A percentile compares a stretch with the other conserved stretches of the same genome.
These are phyloP conservation scores for Leptura quadrifasciata DNA, from an alignment of 2,888 invertebrate species.

Conservation along the genomic window DNA sequence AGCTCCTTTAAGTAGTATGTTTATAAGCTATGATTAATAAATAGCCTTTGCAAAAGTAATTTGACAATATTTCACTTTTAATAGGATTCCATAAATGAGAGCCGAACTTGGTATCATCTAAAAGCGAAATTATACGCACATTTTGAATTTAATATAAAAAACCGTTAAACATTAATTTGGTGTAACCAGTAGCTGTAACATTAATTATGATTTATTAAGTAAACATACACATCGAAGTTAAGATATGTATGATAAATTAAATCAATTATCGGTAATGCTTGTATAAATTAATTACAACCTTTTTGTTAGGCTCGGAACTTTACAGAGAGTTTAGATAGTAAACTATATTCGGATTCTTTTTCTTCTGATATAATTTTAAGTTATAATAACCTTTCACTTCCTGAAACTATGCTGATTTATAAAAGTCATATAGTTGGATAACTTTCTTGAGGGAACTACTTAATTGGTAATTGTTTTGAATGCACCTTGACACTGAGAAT, in stretches of 20 bases:
- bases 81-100: no score
- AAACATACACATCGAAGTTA: background rate
- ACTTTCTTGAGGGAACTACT: background rate
- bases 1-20: no score
- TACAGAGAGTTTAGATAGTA: background rate
- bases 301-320: background rate
- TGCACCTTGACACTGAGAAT: background rate
- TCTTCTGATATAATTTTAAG: background rate
- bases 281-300: background rate
- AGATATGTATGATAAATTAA: background rate
- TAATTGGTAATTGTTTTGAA: background rate
- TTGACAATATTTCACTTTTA: no score
- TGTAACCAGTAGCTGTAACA: background rate
- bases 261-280: background rate
- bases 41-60: no score
- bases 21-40: no score
- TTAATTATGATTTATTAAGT: background rate
- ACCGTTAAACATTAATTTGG: background rate
- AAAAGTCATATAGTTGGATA: slow-evolving; percentile 4
- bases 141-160: background rate
- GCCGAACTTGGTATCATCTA: no score
- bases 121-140: no score
- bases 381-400: background rate
- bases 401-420: background rate
- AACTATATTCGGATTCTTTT: background rate